phyloP scores from a whole-genome alignment of 1,140 invertebrate species.

The Musca vetustissima region DNA sequence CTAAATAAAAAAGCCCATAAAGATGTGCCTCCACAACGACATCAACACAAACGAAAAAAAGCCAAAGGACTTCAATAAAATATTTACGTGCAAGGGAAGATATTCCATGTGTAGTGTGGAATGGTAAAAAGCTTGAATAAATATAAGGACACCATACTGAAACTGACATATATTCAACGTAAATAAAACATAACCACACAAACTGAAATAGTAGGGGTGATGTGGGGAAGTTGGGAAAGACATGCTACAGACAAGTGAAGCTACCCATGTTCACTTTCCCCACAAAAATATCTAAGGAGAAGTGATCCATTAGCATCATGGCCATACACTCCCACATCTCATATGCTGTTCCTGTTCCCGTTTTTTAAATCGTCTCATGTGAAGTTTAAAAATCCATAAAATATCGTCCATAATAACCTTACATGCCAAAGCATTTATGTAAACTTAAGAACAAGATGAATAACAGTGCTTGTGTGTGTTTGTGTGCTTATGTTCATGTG shows the following conservation, averaged over 20 bases:
- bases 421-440: no score
- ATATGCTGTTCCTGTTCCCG: no score
- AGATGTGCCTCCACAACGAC: no score
- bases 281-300: not conserved
- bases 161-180: conserved; percentile 10
- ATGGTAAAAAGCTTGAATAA: not conserved
- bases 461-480: no score
- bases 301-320: no score
- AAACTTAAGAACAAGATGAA: no score
- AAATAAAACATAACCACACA: conserved; percentile 5
- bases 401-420: no score
- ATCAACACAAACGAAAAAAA: no score
- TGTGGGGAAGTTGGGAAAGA: not conserved
- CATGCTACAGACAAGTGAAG: not conserved
- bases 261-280: not conserved
- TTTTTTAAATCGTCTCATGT: no score
- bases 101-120: not conserved
- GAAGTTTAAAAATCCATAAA: no score
- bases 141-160: not conserved
- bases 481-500: no score
- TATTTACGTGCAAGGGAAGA: not conserved
- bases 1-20: conserved; percentile 6
- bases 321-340: no score
- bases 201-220: not conserved
- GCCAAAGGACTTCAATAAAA: not conserved